Conservation (phyloP, 1,140 invertebrate species). For the Nomia melanderi region DNA sequence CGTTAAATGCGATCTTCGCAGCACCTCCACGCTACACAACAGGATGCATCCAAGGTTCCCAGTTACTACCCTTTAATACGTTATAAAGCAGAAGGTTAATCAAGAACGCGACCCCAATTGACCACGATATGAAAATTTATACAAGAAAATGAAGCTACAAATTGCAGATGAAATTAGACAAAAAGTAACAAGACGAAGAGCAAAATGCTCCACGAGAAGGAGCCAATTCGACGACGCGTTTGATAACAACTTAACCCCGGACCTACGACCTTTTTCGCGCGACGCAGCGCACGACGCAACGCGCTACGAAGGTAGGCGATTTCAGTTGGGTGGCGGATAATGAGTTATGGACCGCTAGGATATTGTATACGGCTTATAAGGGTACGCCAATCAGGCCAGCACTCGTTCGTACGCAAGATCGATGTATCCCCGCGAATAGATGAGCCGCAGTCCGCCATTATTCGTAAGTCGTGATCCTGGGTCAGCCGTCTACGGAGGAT, state of each 20-base stretch:
- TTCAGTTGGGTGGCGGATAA: conserved; percentile 52
- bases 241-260: conserved; percentile 47
- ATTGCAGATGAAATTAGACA: background rate
- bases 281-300: conserved; percentile 38
- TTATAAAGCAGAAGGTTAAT: no score
- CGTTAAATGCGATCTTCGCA: no score
- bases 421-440: conserved; percentile 56
- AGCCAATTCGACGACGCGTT: conserved; percentile 13
- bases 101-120: no score
- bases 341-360: conserved; percentile 52
- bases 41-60: no score
- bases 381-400: conserved; percentile 51
- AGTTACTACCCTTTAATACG: no score
- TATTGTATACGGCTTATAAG: conserved; percentile 60
- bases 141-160: background rate
- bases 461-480: conserved; percentile 62
- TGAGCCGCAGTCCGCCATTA: conserved; percentile 52
- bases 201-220: background rate
- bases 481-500: conserved; percentile 44
- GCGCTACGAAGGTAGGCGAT: conserved; percentile 56
- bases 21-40: no score
- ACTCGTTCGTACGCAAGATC: conserved; percentile 44
- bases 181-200: background rate
- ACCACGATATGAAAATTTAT: no score
- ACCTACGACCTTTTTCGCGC: conserved; percentile 50